Evolutionary conservation across 2,113 vertebrate species (phyloP).

Genomic region (Alexandromys fortis): DNA sequence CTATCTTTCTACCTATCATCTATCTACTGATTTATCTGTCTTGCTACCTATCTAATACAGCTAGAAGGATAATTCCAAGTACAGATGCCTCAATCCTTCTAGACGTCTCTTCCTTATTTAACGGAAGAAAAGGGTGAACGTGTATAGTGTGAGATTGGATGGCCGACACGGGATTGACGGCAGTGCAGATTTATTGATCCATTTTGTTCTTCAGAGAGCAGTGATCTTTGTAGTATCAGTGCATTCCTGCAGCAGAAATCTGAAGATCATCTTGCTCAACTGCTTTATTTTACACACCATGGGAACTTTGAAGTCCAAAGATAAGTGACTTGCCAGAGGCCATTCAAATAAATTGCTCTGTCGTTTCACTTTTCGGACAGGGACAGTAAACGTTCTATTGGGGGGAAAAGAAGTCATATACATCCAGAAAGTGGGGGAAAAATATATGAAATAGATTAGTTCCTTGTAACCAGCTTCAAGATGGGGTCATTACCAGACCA

Average conservation of each 20-base stretch:
- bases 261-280: slow-evolving; percentile 48
- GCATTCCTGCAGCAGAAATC: slow-evolving; percentile 54
- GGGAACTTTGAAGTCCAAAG: slow-evolving; percentile 1
- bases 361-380: slow-evolving; percentile 57
- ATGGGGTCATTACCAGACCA: background rate
- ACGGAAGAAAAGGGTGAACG: background rate
- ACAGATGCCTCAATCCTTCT: background rate
- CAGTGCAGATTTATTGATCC: slow-evolving; percentile 40
- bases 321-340: slow-evolving; percentile 58
- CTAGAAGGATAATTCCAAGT: background rate
- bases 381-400: slow-evolving; percentile 46
- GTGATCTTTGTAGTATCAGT: slow-evolving; percentile 36
- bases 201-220: slow-evolving; percentile 38
- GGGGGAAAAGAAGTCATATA: slow-evolving; percentile 30
- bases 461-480: slow-evolving; percentile 9
- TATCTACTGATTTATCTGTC: background rate
- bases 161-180: background rate
- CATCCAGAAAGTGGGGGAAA: background rate
- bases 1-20: too few species aligned
- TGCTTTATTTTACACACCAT: slow-evolving; percentile 57
- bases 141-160: background rate
- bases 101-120: slow-evolving; percentile 10
- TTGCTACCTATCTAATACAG: background rate
- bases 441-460: background rate
- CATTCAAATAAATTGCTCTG: slow-evolving; percentile 44